Conservation (phyloP, 2,113 vertebrate species). For the Seriola aureovittata region DNA sequence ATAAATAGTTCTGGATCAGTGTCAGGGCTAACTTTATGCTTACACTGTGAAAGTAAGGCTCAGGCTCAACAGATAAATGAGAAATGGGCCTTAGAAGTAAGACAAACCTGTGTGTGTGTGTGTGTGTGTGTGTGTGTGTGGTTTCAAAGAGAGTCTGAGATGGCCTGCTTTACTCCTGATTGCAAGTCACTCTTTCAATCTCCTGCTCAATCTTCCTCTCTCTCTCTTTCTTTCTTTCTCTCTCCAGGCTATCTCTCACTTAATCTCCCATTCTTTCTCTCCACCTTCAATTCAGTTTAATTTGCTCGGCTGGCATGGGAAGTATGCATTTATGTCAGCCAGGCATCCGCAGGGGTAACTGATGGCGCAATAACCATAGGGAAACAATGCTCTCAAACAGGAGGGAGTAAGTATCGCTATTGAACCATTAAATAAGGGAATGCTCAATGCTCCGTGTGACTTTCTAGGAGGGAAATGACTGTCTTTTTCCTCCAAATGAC, state of each 20-base stretch:
- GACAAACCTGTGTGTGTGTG: background rate
- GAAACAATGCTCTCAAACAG: constrained; percentile 79
- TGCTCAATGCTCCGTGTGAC: constrained; percentile 64
- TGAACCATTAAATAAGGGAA: constrained; percentile 79
- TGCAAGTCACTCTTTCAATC: constrained; percentile 51
- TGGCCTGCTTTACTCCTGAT: constrained; percentile 44
- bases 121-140: constrained; percentile 25
- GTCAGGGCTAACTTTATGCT: background rate
- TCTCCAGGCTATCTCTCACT: constrained; percentile 57
- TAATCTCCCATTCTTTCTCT: constrained; percentile 57
- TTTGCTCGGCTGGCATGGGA: constrained; percentile 71
- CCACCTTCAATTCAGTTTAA: constrained; percentile 72
- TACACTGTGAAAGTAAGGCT: background rate
- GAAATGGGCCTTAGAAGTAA: constrained; percentile 17
- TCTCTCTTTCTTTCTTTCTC: constrained; percentile 15
- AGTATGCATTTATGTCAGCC: constrained; percentile 78
- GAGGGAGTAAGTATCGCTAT: constrained; percentile 69
- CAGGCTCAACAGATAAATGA: background rate
- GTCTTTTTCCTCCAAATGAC: constrained; percentile 58
- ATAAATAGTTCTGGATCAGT: background rate
- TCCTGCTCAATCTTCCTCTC: constrained; percentile 32
- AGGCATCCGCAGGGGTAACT: constrained; percentile 70
- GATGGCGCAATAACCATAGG: constrained; percentile 78
- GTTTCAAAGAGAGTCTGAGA: constrained; percentile 29
- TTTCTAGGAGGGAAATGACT: constrained; percentile 62